phyloP scores from a whole-genome alignment of 2,888 invertebrate genomes.

The Tyria jacobaeae region DNA sequence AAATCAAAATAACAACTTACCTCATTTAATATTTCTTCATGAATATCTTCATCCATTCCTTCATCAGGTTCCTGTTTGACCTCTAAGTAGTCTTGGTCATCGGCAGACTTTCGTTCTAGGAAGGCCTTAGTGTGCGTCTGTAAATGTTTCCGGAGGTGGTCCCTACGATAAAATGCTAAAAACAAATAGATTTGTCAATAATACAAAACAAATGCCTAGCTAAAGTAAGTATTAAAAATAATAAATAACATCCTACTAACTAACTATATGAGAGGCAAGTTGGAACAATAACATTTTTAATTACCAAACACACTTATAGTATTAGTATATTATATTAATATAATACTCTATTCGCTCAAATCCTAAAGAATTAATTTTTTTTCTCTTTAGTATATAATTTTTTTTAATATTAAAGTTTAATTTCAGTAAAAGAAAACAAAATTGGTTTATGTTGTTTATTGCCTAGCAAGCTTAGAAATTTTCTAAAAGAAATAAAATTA shows the following conservation, averaged over 20 bases:
- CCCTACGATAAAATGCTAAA: conserved; percentile 91
- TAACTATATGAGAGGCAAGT: no score
- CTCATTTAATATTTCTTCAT: conserved; percentile 46
- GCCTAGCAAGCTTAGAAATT: neutral
- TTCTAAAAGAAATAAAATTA: neutral
- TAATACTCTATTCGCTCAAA: no score
- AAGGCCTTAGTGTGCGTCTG: conserved; percentile 89
- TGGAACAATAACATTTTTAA: no score
- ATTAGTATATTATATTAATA: no score
- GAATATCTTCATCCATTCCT: conserved; percentile 59
- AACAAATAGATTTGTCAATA: conserved; percentile 20
- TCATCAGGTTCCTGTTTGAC: conserved; percentile 60
- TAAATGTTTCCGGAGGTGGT: conserved; percentile 92
- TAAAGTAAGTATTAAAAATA: no score
- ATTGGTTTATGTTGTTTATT: no score
- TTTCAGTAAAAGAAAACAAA: no score
- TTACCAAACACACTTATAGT: no score
- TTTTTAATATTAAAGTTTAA: no score
- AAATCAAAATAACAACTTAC: conserved; percentile 10
- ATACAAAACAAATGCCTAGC: no score
- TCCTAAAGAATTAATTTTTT: no score
- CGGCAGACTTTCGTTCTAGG: conserved; percentile 54
- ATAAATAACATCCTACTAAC: neutral
- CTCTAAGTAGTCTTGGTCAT: conserved; percentile 56
- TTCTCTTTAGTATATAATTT: no score